Base-by-base conservation (phyloP, 2,797 vertebrate genomes). In the Myoxocephalus aenaeus region DNA sequence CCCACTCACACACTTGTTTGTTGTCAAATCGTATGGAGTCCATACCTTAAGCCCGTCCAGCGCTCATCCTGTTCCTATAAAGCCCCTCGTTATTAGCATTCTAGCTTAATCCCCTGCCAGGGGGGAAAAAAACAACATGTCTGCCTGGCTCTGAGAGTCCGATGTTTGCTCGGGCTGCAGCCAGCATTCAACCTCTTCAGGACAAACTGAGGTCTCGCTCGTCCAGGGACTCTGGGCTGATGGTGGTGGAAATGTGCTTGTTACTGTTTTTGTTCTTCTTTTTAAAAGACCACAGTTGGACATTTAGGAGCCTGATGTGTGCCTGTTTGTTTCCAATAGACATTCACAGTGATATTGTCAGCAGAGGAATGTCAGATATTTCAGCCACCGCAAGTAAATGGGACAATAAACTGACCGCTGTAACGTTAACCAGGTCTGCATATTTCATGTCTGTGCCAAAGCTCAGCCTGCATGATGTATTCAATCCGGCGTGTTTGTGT, bases 1-100 rank as follows among this genome's bases (percentile, higher is more conserved):
- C 29, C 5, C 67, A 29, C 54, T 57, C 54, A 8, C 25, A 78
- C 73, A 73, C 61, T 46, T 71, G 46, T 73, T 84, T 88, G 92
- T 91, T 92, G 87, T 91, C 72, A 92, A 90, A 93, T 85, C 86
- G 73, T 87, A 91, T 91, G 80, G 86, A 92, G 82, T 84, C 82
- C 82, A 87, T 92, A 88, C 86, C 90, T 75, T 69, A 87, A 90
- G 85, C 87, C 87, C 90, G 88, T 88, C 89, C 82, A 32, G 84
- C 82, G 75, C 73, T 85, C 86, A 84, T 86, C 86, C 86, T 66
- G 81, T 71, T 75, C 84, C 69, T 62, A 79, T 89, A 91, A 90
- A 89, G 86, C 88, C 84, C 83, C 75, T 80, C 79, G 67, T 87
- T 88, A 93, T 92, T 89, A 91, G 83, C 89, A 86, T 87, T 89